Conservation (phyloP, 2,888 invertebrate genomes). For the Tanaodytes sp. region DNA sequence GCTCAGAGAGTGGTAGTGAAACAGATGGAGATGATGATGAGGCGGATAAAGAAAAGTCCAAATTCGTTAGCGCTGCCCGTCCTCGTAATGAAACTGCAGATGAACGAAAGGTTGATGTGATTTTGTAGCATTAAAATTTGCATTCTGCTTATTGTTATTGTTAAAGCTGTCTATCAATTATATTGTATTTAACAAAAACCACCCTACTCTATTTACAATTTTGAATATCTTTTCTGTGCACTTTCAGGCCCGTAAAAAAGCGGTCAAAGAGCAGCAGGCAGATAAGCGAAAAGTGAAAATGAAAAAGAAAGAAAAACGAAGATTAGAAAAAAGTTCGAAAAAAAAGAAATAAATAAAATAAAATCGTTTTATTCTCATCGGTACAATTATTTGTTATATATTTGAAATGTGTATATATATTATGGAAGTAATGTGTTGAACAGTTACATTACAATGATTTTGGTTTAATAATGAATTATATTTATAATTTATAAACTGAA, state of each 20-base stretch:
- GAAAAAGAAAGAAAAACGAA: slow-evolving; percentile 94
- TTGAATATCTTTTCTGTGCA: no score
- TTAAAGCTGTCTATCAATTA: slow-evolving; percentile 10
- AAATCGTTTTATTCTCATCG: no score
- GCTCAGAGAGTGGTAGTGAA: slow-evolving; percentile 32
- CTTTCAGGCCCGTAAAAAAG: slow-evolving; percentile 84
- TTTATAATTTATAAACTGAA: no score
- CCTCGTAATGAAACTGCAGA: slow-evolving; percentile 87
- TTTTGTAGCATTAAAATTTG: neutral
- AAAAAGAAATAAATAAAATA: slow-evolving; percentile 55
- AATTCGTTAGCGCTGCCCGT: slow-evolving; percentile 79
- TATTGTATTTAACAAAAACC: no score
- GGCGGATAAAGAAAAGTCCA: slow-evolving; percentile 71
- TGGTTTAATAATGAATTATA: no score
- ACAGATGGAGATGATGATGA: slow-evolving; percentile 39
- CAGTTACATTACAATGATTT: slow-evolving; percentile 10
- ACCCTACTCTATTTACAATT: no score
- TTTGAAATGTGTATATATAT: neutral
- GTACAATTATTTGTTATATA: slow-evolving; percentile 21
- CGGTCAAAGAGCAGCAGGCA: slow-evolving; percentile 89
- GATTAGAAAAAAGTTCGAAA: slow-evolving; percentile 78
- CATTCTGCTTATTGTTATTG: no score
- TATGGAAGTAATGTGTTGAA: slow-evolving; percentile 10
- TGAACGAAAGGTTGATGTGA: slow-evolving; percentile 77
- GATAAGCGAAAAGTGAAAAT: slow-evolving; percentile 91